Conservation (phyloP, 2,113 vertebrate genomes). For the Rhombomys opimus region DNA sequence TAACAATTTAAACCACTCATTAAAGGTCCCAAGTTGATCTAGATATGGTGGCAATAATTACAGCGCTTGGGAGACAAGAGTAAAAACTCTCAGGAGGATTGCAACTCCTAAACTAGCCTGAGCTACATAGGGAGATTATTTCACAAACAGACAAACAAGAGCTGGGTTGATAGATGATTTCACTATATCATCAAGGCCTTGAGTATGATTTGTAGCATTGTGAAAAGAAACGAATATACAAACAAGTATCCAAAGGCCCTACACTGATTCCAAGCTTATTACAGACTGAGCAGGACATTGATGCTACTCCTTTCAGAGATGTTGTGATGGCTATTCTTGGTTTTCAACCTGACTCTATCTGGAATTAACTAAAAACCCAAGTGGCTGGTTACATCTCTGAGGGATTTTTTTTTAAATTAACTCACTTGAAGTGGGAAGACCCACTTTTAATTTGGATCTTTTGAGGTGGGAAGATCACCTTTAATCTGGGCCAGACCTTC, state of each 20-base stretch:
- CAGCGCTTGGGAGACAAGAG: background rate
- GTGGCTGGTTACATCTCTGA: background rate
- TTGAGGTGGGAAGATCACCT: background rate
- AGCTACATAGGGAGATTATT: background rate
- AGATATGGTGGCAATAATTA: background rate
- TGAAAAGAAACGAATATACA: background rate
- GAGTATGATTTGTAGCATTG: background rate
- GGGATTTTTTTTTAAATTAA: background rate
- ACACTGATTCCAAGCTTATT: conserved; percentile 5
- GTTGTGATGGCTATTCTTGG: background rate
- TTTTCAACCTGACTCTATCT: background rate
- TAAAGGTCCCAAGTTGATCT: background rate
- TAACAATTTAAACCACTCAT: background rate
- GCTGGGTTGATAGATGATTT: background rate
- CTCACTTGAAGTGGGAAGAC: background rate
- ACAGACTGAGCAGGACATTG: too few relatives aligned
- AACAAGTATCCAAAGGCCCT: background rate
- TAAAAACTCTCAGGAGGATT: background rate
- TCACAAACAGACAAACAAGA: too few relatives aligned
- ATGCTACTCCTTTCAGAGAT: background rate
- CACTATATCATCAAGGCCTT: background rate
- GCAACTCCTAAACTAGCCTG: background rate
- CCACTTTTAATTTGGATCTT: background rate
- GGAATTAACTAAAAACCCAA: background rate
- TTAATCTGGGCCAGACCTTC: background rate